These are phyloP conservation scores for Conus ventricosus DNA, from an alignment of 1,140 invertebrate genomes.

Conservation along the genomic window DNA sequence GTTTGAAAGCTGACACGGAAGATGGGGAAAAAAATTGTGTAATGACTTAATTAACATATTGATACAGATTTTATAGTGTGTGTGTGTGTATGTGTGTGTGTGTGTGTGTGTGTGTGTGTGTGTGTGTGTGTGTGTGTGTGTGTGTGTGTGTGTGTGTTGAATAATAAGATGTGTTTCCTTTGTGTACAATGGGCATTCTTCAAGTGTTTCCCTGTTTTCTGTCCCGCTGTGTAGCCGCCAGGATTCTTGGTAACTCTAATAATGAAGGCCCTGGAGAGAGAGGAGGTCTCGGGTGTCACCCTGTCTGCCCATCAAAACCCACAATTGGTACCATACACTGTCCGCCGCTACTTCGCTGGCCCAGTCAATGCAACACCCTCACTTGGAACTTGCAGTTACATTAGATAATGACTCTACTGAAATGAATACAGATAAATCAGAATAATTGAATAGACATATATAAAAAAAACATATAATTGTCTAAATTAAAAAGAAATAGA, in stretches of 20 bases:
- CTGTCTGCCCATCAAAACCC: slow-evolving; percentile 15
- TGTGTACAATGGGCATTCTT: background rate
- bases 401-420: no score
- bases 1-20: no score
- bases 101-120: no score
- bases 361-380: background rate
- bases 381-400: background rate
- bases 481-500: no score
- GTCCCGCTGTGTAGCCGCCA: slow-evolving; percentile 1
- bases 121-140: no score
- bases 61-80: no score
- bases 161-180: background rate
- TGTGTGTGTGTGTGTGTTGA: no score
- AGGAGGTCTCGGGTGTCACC: background rate
- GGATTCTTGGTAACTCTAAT: slow-evolving; percentile 31
- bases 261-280: slow-evolving; percentile 11
- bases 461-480: background rate
- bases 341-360: background rate
- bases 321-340: background rate
- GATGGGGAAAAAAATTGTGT: no score
- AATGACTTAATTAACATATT: no score
- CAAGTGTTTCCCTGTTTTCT: background rate
- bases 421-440: no score
- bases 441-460: background rate
- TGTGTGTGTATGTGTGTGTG: no score